Evolutionary conservation across 2,888 invertebrate species (phyloP), one percentile per base, ranked within the genome.

Genomic region (Xestia xanthographa): DNA sequence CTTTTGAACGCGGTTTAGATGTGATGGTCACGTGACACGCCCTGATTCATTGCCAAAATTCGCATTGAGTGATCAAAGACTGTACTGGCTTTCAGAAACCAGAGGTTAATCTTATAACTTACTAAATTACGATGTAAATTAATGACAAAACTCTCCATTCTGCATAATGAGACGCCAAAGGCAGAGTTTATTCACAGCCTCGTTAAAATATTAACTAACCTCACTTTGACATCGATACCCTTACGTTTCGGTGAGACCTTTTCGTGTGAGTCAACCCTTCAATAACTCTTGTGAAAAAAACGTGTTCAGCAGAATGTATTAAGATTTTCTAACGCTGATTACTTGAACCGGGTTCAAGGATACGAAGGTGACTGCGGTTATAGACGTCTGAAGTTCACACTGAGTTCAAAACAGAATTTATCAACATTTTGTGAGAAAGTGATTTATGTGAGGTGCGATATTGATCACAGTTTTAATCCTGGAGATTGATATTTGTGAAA

Each of bases 151-250:
- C 75, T 43, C 56, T 56, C 26, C 5, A 53, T 60, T 68, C 63
- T 66, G n/a, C 50, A 53, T 72, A 66, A 66, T 60, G 62, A 72
- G 48, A 43, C 14, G 48, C 38, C 67, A 65, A 53, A 72, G 65
- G 34, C 56, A 70, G 34, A 60, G 38, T 62, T 56, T 48, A 60
- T n/a, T 43, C 14, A 45, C 50, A 53, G 29, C 53, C n/a, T 81
- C 63, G 60, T 78, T 75, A 80, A 75, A 83, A 75, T 78, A 65
- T 58, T 58, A 78, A 72, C 60, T 63, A 74, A 75, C 72, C 65
- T 60, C 38, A 60, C 86, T 84, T 84, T 87, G 82, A 77, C 43
- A 88, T 72, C 68, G 48, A 88, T 82, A 86, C 65, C 82, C 79
- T 80, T 80, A 78, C 75, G 34, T 72, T 74, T 38, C 17, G 29